Evolutionary conservation across 2,888 invertebrate species (phyloP).

Genomic region (Calliopum simillimum): DNA sequence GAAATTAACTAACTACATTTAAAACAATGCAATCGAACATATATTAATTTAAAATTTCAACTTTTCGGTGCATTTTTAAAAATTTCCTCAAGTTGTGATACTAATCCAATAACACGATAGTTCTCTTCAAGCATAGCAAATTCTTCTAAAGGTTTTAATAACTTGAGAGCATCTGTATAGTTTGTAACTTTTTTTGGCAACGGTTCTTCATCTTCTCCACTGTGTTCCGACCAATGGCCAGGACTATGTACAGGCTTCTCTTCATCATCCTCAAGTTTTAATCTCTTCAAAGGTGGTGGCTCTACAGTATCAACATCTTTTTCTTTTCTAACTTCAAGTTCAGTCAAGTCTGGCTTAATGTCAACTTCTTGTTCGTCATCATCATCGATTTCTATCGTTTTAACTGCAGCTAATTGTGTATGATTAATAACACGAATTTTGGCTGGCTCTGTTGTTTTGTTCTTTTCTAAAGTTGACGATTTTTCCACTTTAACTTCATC

Average conservation of each 20-base stretch:
- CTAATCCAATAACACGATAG: constrained; percentile 62
- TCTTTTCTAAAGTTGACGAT: not conserved
- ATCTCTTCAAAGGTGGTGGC: constrained; percentile 52
- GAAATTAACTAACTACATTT: constrained; percentile 36
- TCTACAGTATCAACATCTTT: constrained; percentile 47
- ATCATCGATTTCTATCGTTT: not conserved
- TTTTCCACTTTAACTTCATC: not conserved
- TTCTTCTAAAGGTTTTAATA: constrained; percentile 61
- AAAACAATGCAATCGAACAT: constrained; percentile 39
- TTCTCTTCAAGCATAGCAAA: constrained; percentile 61
- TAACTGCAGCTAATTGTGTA: not conserved
- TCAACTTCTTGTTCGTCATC: constrained; percentile 30
- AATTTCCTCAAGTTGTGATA: constrained; percentile 60
- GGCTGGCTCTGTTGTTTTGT: not conserved
- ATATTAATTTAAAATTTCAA: not conserved
- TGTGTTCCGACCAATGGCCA: constrained; percentile 47
- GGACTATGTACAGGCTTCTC: constrained; percentile 36
- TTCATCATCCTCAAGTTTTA: constrained; percentile 48
- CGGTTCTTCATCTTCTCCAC: constrained; percentile 42
- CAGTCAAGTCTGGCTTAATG: constrained; percentile 39
- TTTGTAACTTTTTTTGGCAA: constrained; percentile 51
- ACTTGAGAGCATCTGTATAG: constrained; percentile 58
- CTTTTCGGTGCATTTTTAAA: constrained; percentile 49
- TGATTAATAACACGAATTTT: no score
- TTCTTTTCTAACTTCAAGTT: not conserved